Base-by-base conservation (phyloP, 2,797 vertebrate species). In the Rhinophrynus dorsalis region DNA sequence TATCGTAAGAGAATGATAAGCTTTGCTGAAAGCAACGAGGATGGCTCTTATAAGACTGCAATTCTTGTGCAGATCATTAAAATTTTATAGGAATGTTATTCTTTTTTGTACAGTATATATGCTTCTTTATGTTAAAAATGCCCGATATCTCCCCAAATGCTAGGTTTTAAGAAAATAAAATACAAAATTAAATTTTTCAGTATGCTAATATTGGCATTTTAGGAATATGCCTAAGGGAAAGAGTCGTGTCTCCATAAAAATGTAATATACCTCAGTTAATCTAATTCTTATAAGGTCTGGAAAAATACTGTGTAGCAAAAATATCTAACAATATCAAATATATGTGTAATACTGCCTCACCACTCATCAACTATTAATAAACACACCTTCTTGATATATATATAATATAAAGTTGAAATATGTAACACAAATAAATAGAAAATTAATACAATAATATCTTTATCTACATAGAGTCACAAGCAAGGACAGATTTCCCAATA, bases 181-280 rank as follows among this genome's bases (percentile, higher is more conserved):
- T 57, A 11, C 21, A 54, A 40, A 52, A 54, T 29, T 50, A 57
- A 63, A 29, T 55, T 47, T 71, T 63, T 35, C 68, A 29, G 40
- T 57, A 71, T 71, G 68, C 68, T 71, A 71, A 63, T 57, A 63
- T 71, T 50, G 24, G 17, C 60, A 50, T 72, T 69, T 72, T 57
- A 51, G 51, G 30, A 50, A 58, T 10, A 55, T 40, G 26, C 68
- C 59, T 45, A 20, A 24, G 44, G 60, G 68, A 24, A 29, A 47
- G 27, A 47, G 50, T 72, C 47, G 32, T 47, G 23, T 9, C 6
- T 24, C 42, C 18, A 51, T 64, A 64, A 71, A 52, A 69, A 57
- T 44, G 30, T 47, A 47, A 64, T 71, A 50, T 48, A 64, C 26
- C 57, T 47, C 51, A 48, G 12, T 9, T 48, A 57, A 63, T 48